These are phyloP conservation scores for Poicephalus gulielmi DNA, from an alignment of 2,113 vertebrate species.

Conservation along the genomic window DNA sequence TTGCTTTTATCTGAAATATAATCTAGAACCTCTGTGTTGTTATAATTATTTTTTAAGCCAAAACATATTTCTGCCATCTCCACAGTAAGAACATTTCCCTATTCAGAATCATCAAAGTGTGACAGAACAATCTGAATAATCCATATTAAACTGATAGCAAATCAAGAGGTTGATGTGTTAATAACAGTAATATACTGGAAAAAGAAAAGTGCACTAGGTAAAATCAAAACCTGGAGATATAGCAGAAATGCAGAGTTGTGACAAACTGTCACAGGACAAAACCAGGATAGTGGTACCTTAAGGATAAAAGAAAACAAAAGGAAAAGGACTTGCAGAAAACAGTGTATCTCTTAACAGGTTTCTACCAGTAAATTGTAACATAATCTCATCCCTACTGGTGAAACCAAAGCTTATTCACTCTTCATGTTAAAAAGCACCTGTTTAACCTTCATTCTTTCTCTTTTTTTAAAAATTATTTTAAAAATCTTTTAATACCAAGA, in stretches of 20 bases:
- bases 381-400: background rate
- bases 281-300: background rate
- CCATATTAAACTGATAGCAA: slow-evolving; percentile 35
- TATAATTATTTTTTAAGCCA: background rate
- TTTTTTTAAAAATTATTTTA: background rate
- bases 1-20: slow-evolving; percentile 26
- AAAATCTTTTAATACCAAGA: background rate
- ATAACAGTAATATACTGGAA: background rate
- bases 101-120: slow-evolving; percentile 40
- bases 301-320: background rate
- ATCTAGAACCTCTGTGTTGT: background rate
- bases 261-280: background rate
- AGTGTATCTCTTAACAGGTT: background rate
- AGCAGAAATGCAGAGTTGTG: background rate
- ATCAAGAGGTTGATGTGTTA: background rate
- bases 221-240: background rate
- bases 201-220: background rate
- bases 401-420: background rate
- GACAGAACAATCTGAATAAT: slow-evolving; percentile 57
- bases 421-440: background rate
- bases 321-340: background rate
- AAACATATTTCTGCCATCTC: slow-evolving; percentile 57
- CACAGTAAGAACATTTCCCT: slow-evolving; percentile 9
- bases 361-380: background rate
- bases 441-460: background rate